A percentile compares a stretch with the other conserved stretches of the same genome.
phyloP scores from a whole-genome alignment of 2,113 vertebrate species.

The Hipposideros armiger region DNA sequence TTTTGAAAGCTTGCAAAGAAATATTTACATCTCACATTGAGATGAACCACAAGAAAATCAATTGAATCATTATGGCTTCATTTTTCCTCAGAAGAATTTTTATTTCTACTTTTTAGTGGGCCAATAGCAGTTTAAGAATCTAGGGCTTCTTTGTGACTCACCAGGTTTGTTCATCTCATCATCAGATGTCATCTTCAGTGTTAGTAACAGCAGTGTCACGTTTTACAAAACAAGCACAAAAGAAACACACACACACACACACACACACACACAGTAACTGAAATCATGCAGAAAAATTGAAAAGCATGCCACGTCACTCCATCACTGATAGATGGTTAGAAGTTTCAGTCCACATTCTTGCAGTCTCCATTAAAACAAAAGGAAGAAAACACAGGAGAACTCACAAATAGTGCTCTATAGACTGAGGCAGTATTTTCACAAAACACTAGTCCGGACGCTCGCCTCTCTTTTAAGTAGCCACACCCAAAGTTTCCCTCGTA shows the following conservation, averaged over 20 bases:
- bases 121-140: constrained; percentile 58
- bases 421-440: constrained; percentile 97
- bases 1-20: constrained; percentile 68
- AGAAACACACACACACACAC: constrained; percentile 77
- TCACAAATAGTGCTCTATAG: constrained; percentile 98
- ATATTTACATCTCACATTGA: constrained; percentile 68
- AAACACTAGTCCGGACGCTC: constrained; percentile 96
- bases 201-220: constrained; percentile 67
- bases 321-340: constrained; percentile 80
- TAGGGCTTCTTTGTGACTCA: constrained; percentile 58
- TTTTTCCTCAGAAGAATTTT: constrained; percentile 64
- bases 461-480: constrained; percentile 96
- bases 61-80: not conserved
- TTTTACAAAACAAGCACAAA: constrained; percentile 79
- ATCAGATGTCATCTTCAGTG: constrained; percentile 75
- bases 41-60: constrained; percentile 59
- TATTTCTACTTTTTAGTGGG: constrained; percentile 36
- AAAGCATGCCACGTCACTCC: constrained; percentile 88
- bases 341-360: constrained; percentile 86
- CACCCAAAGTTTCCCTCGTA: constrained; percentile 97
- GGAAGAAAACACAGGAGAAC: constrained; percentile 88
- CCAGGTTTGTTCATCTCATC: constrained; percentile 75
- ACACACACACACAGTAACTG: constrained; percentile 77
- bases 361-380: constrained; percentile 78
- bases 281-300: constrained; percentile 87